Conservation (phyloP, 2,888 invertebrate genomes). For the Phyllotreta cruciferae region DNA sequence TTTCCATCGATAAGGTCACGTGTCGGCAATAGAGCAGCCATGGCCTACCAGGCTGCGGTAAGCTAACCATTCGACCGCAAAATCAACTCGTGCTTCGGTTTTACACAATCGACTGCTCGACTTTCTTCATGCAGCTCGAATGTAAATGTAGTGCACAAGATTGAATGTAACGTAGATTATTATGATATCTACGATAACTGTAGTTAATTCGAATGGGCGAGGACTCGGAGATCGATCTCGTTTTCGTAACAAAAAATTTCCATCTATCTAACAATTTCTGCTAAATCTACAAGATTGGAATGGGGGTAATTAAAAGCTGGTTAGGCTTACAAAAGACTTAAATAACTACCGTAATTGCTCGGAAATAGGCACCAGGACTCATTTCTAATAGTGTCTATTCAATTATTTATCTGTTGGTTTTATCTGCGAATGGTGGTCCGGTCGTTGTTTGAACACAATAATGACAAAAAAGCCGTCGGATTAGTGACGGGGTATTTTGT, state of each 20-base stretch:
- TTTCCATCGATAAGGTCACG: conserved; percentile 45
- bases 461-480: conserved; percentile 8
- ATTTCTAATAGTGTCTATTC: neutral
- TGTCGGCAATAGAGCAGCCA: conserved; percentile 32
- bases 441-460: neutral
- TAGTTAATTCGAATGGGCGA: too few species aligned
- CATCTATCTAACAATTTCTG: too few species aligned
- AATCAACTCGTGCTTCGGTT: conserved; percentile 44
- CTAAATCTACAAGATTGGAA: too few species aligned
- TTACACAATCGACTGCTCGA: conserved; percentile 13
- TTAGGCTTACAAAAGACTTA: neutral
- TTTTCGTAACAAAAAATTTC: too few species aligned
- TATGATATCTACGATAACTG: too few species aligned
- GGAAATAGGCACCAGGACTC: conserved; percentile 3
- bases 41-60: conserved; percentile 9
- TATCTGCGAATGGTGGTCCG: neutral
- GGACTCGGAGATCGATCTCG: too few species aligned
- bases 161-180: neutral
- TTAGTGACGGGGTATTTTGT: conserved; percentile 10
- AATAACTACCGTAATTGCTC: neutral
- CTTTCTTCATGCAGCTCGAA: conserved; percentile 10
- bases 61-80: conserved; percentile 42
- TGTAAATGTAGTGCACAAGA: neutral
- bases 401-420: conserved; percentile 15
- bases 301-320: too few species aligned